Base-by-base conservation (phyloP, 2,113 vertebrate species). In the Anthoscopus minutus region DNA sequence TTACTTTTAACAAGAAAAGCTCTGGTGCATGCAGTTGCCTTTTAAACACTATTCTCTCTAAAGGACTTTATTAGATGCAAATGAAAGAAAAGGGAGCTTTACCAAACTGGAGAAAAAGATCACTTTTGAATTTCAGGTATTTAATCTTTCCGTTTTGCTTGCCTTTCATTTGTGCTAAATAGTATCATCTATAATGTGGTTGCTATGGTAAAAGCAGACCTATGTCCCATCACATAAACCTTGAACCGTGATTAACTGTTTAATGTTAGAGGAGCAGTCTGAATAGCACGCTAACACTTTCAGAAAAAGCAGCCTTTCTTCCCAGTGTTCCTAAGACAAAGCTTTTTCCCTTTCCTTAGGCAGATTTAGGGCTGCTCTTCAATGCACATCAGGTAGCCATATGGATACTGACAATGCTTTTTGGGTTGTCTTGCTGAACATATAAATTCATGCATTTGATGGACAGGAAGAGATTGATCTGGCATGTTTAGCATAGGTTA, bases 201-300 rank as follows among this genome's bases (percentile, higher is more conserved):
- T 96, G 76, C 96, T 78, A 93, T 91, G 71, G 94, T 88, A 83
- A 93, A 92, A 86, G 44, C 37, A 94, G 93, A 82, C 51, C 67
- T 70, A 25, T 93, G 47, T 93, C 82, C 76, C 23, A 16, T 83
- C 40, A 25, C 23, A 71, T 56, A 88, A 92, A 83, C 51, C 37
- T 62, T 67, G 60, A 78, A 88, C 82, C 7, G 6, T 3, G 8
- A 77, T 93, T 94, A 94, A 95, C 89, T 73, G 45, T 96, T 92
- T 70, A 70, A 93, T 67, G 31, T 88, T 71, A 38, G 31, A 73
- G 45, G 47, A 86, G 85, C 33, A 93, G 33, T 64, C 50, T 45
- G 51, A 92, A 88, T 66, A 90, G 30, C 38, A 60, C 0, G 1
- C 96, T 95, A 95, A 93, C 94, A 78, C 69, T 42, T 93, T 90